Conservation (phyloP, 2,797 vertebrate species). For the Adelosebastes latens region DNA sequence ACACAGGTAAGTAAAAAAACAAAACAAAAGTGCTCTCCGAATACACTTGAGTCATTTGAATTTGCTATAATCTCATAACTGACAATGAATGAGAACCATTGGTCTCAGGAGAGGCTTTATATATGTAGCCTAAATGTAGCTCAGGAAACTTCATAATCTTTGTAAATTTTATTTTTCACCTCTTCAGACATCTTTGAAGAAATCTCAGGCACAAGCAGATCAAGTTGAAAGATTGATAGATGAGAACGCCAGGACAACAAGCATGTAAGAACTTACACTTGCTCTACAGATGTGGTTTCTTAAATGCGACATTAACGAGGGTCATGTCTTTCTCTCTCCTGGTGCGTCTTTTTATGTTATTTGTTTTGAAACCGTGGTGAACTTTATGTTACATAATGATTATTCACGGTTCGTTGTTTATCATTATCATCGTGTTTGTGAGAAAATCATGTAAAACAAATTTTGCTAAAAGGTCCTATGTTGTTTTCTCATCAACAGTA, state of each 20-base stretch:
- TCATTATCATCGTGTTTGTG: neutral
- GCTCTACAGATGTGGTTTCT: neutral
- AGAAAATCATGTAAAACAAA: neutral
- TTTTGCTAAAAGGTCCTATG: neutral
- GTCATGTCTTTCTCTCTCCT: neutral
- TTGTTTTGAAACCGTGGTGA: neutral
- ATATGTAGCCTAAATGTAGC: neutral
- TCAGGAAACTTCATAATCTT: neutral
- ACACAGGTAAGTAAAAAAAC: slow-evolving; percentile 75
- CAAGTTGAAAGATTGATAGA: slow-evolving; percentile 85
- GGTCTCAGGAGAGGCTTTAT: neutral
- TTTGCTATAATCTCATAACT: neutral
- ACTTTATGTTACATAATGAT: neutral
- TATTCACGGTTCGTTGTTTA: neutral
- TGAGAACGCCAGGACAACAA: slow-evolving; percentile 84
- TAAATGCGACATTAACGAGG: neutral
- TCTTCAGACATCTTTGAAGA: slow-evolving; percentile 86
- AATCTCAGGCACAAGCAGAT: slow-evolving; percentile 82
- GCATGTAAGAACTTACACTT: slow-evolving; percentile 80
- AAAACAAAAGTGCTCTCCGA: neutral
- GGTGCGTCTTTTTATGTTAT: neutral
- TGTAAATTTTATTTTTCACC: neutral
- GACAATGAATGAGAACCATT: no score
- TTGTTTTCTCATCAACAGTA: slow-evolving; percentile 78
- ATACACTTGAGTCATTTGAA: neutral